A percentile compares a stretch with the other conserved stretches of the same genome.
Conservation (phyloP, 2,113 vertebrate genomes). For the Lichenostomus cassidix region DNA sequence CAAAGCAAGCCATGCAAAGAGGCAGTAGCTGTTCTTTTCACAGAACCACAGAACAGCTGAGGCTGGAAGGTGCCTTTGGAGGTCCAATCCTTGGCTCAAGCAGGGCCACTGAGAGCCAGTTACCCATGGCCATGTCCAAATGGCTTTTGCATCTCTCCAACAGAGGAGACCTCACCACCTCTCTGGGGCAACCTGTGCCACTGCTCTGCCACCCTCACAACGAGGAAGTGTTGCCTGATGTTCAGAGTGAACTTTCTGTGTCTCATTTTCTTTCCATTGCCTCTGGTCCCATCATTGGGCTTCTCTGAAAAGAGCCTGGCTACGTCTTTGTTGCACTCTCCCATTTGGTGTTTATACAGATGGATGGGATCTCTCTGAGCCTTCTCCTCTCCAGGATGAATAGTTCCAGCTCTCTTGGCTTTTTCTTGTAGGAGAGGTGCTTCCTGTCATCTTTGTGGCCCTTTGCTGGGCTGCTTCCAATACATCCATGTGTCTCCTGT, state of each 20-base stretch:
- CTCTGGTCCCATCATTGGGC: not conserved
- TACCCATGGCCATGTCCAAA: not conserved
- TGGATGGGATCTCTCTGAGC: not conserved
- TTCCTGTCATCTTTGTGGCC: not conserved
- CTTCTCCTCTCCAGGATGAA: not conserved
- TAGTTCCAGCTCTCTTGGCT: not conserved
- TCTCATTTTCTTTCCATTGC: not conserved
- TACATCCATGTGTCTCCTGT: not conserved
- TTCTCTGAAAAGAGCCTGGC: not conserved
- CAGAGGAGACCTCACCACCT: not conserved
- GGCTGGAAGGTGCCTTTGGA: not conserved
- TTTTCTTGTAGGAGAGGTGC: not conserved
- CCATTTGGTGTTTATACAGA: not conserved
- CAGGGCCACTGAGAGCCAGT: not conserved
- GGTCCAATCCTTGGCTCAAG: not conserved
- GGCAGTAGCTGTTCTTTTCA: not conserved
- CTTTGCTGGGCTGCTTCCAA: not conserved
- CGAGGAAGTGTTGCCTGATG: not conserved
- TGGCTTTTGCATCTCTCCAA: not conserved
- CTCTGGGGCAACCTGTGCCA: not conserved
- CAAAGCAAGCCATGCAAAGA: not conserved
- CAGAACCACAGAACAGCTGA: not conserved
- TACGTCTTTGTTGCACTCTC: not conserved
- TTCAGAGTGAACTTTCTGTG: not conserved
- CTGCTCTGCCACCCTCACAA: not conserved